Conservation (phyloP, 1,140 invertebrate species). For the Orchesella cincta region DNA sequence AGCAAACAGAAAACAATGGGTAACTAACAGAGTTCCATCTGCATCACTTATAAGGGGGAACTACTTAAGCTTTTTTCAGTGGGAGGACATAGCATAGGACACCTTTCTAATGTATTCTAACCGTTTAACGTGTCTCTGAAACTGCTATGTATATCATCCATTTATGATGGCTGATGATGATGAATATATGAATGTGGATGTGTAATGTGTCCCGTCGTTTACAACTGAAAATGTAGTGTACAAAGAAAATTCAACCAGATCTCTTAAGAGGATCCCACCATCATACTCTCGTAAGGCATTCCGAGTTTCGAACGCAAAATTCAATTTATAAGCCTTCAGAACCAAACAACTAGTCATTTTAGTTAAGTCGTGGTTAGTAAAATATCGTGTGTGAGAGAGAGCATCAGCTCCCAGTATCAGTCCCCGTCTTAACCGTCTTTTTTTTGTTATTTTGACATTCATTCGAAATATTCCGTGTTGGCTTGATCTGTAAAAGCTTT, state of each 20-base stretch:
- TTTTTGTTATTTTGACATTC: background rate
- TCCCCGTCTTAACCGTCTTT: background rate
- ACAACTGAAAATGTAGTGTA: too few relatives aligned
- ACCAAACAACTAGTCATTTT: slow-evolving; percentile 1
- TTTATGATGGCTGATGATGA: background rate
- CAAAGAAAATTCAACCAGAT: too few relatives aligned
- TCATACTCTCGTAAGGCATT: background rate
- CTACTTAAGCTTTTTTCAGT: background rate
- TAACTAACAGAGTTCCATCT: background rate
- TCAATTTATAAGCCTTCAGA: background rate
- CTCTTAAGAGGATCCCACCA: background rate
- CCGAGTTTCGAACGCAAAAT: background rate
- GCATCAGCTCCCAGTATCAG: background rate
- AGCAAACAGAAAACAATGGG: background rate
- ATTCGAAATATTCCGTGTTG: background rate
- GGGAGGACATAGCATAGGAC: background rate
- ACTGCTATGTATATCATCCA: background rate
- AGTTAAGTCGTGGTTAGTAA: background rate
- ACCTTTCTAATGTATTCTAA: background rate
- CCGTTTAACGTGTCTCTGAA: background rate
- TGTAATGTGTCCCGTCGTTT: too few relatives aligned
- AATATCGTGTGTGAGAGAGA: background rate
- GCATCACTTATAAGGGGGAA: background rate
- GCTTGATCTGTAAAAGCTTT: background rate
- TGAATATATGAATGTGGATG: background rate